Base-by-base conservation (phyloP, 2,888 invertebrate genomes). In the Callyntrura guangdongensis region DNA sequence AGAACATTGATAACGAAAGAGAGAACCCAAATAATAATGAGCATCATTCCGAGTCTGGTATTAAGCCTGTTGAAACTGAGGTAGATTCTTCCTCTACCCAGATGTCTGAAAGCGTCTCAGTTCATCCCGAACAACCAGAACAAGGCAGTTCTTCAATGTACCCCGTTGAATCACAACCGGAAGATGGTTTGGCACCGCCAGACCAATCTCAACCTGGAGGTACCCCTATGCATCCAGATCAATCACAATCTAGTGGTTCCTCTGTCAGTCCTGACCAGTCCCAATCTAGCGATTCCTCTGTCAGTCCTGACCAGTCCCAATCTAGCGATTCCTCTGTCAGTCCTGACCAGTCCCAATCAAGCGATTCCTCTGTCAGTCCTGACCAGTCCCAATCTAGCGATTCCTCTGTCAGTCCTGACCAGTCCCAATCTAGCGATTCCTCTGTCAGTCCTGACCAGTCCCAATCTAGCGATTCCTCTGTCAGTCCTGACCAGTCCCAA, bases 1-100 rank as follows among this genome's bases (percentile, higher is more conserved):
- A 88, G 45, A 81, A 67, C n/a, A 17, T 69, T 59, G 81, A 56
- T 6, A 88, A 45, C 49, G 88, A 81, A 53, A 67, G 87, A 6
- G 27, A 81, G 53, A 45, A 27, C n/a, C 6, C 47, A 14, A 53
- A 59, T 17, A 17, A 77, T 77, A 67, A 87, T 20, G 81, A 56
- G 69, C 56, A 81, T 69, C 82, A 72, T 20, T 22, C 87, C 17
- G 74, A 11, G 12, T 22, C 79, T 27, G 79, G 47, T 8, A 47
- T 6, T 47, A 45, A 82, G 9, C 59, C 36, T 6, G 36, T 36
- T 36, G 36, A 36, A 36, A 36, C 36, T 36, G 36, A 59, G 12
- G 45, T 61, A 36, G 36, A 59, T 6, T 59, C 36, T 27, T 5
- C n/a, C 27, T 3, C 53, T 6, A 11, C 53, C 11, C 1, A 2